These are phyloP conservation scores for Zeus faber DNA, from an alignment of 2,113 vertebrate genomes.

Conservation along the genomic window DNA sequence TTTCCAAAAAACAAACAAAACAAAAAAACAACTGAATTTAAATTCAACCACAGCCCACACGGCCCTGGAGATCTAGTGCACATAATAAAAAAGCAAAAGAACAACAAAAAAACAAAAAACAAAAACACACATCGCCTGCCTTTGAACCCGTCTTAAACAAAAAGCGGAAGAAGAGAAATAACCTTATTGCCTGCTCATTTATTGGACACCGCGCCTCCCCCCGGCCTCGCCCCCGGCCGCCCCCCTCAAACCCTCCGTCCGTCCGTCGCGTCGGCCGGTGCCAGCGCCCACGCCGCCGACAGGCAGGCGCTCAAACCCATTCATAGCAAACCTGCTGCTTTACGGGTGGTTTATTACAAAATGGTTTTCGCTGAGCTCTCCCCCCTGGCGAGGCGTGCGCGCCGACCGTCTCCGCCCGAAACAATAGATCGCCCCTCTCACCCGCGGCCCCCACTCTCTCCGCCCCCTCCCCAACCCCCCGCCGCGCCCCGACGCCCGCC, in stretches of 20 bases:
- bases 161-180: conserved; percentile 8
- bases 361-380: conserved; percentile 65
- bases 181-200: conserved; percentile 61
- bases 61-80: conserved; percentile 42
- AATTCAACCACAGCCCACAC: conserved; percentile 23
- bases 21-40: conserved; percentile 26
- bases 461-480: conserved; percentile 21
- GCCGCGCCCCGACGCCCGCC: conserved; percentile 5
- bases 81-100: conserved; percentile 17
- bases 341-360: conserved; percentile 82
- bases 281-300: conserved; percentile 64
- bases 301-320: conserved; percentile 78
- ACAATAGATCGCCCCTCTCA: no score
- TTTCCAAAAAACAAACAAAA: no score
- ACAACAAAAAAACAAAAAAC: conserved; percentile 18
- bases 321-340: conserved; percentile 82
- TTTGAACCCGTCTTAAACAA: not conserved
- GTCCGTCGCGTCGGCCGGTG: conserved; percentile 6
- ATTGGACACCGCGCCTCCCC: conserved; percentile 37
- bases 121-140: conserved; percentile 14
- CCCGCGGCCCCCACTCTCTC: no score
- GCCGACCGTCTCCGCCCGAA: no score
- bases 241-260: not conserved
- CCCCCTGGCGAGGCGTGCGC: conserved; percentile 69
- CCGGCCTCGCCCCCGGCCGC: not conserved